phyloP scores from a whole-genome alignment of 2,888 invertebrate species.

The Drosophila peninsularis region DNA sequence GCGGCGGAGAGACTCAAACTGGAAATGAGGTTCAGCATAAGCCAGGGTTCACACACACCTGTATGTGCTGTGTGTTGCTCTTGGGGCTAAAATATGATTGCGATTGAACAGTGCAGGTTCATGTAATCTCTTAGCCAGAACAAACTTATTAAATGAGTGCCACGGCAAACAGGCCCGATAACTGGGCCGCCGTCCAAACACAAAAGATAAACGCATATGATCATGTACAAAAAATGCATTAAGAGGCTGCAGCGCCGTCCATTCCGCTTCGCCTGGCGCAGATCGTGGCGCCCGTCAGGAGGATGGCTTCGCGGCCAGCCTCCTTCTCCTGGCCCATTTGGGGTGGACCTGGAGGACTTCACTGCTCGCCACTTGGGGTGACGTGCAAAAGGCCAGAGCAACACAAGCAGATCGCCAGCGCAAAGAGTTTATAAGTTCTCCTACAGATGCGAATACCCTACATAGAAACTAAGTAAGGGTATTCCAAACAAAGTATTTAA shows the following conservation, averaged over 20 bases:
- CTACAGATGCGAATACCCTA: conserved; percentile 9
- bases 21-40: conserved; percentile 22
- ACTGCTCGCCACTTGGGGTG: conserved; percentile 41
- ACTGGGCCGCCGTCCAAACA: conserved; percentile 69
- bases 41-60: conserved; percentile 18
- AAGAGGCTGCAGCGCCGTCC: conserved; percentile 44
- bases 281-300: conserved; percentile 49
- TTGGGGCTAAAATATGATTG: conserved; percentile 74
- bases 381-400: conserved; percentile 28
- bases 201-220: conserved; percentile 80
- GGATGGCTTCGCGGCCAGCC: conserved; percentile 45
- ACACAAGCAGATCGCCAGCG: conserved; percentile 20
- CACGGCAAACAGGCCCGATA: conserved; percentile 74
- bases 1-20: conserved; percentile 41
- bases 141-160: conserved; percentile 80
- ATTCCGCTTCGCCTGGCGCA: conserved; percentile 1
- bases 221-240: conserved; percentile 80
- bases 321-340: conserved; percentile 5
- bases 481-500: no score
- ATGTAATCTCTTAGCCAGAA: conserved; percentile 83
- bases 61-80: conserved; percentile 1
- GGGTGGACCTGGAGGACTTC: conserved; percentile 50
- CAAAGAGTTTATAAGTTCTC: neutral
- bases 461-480: neutral
- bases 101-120: conserved; percentile 83